phyloP scores from a whole-genome alignment of 2,797 vertebrate species.

The Sebastes matsubarae region DNA sequence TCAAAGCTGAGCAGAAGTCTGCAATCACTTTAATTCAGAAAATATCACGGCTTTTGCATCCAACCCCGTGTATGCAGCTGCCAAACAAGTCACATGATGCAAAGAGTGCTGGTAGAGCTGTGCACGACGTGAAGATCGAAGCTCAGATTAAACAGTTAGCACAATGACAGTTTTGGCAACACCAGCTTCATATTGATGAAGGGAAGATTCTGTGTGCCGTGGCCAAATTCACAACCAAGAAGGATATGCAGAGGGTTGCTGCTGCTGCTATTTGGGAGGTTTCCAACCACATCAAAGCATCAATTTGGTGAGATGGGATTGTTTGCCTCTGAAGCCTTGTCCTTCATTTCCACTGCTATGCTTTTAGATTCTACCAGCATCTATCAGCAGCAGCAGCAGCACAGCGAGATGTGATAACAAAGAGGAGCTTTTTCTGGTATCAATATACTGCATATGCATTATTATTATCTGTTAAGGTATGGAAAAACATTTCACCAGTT shows the following conservation, averaged over 20 bases:
- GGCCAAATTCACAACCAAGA: slow-evolving; percentile 45
- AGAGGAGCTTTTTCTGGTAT: neutral
- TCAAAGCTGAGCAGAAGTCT: slow-evolving; percentile 20
- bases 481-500: neutral
- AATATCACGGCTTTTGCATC: slow-evolving; percentile 11
- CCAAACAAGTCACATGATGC: neutral
- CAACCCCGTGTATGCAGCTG: neutral
- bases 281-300: slow-evolving; percentile 59
- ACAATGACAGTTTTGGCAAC: slow-evolving; percentile 1
- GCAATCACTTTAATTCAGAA: slow-evolving; percentile 9
- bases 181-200: slow-evolving; percentile 12
- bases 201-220: neutral
- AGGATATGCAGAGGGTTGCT: slow-evolving; percentile 5
- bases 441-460: neutral
- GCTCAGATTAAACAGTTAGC: neutral
- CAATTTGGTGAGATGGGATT: slow-evolving; percentile 47
- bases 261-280: slow-evolving; percentile 38
- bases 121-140: neutral
- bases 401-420: neutral
- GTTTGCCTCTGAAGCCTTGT: slow-evolving; percentile 37
- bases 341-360: slow-evolving; percentile 22
- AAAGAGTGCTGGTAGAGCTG: neutral
- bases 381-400: neutral
- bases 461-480: neutral
- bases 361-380: slow-evolving; percentile 14